phyloP scores from a whole-genome alignment of 2,888 invertebrate species.

The Microctonus aethiopoides region DNA sequence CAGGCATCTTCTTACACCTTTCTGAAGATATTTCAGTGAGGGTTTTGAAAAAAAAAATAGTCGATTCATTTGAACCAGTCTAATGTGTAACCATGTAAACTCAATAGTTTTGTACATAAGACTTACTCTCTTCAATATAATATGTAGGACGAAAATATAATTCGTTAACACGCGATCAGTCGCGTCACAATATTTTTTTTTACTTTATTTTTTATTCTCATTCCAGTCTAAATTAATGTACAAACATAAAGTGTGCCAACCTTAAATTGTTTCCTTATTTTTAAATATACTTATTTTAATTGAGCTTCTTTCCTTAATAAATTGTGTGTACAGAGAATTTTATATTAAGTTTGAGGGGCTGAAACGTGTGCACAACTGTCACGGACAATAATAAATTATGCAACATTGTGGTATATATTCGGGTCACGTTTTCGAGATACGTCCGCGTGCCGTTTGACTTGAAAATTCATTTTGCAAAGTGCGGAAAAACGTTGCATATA shows the following conservation, averaged over 20 bases:
- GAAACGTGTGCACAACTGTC: constrained; percentile 2
- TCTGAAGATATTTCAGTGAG: too few relatives aligned
- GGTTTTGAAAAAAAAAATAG: too few relatives aligned
- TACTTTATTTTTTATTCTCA: neutral
- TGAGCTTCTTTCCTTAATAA: neutral
- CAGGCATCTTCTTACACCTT: too few relatives aligned
- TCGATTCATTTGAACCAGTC: too few relatives aligned
- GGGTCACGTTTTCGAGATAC: constrained; percentile 29
- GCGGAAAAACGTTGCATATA: constrained; percentile 4
- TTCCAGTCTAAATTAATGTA: constrained; percentile 6
- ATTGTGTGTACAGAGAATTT: neutral
- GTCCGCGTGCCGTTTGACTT: constrained; percentile 13
- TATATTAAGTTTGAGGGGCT: neutral
- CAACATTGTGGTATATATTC: constrained; percentile 21
- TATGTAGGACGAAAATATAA: neutral
- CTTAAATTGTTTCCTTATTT: too few relatives aligned
- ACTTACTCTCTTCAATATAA: neutral
- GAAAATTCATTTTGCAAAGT: constrained; percentile 8
- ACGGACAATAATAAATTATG: constrained; percentile 23
- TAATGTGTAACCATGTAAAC: too few relatives aligned
- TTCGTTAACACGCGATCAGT: constrained; percentile 23
- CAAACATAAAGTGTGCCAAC: neutral
- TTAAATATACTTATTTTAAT: neutral
- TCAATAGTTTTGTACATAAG: constrained; percentile 1
- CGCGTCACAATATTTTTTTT: neutral